Percentiles rank a stretch among this genome's conserved stretches.
phyloP scores from a whole-genome alignment of 2,888 invertebrate species.

The Metopia argyrocephala region DNA sequence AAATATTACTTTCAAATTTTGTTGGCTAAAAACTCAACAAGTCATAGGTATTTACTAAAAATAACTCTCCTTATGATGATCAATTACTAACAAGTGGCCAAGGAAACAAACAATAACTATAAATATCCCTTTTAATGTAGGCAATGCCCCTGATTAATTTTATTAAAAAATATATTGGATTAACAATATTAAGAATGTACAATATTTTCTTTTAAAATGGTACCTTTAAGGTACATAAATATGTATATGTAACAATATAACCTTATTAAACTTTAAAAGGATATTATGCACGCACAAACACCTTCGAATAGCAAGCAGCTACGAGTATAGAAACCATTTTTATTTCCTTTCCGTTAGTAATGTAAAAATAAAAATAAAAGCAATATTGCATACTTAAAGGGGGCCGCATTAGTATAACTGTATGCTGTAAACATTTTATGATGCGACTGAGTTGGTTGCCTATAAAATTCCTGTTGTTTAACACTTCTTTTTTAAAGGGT shows the following conservation, averaged over 20 bases:
- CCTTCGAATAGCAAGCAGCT: too few species aligned
- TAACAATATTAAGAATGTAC: neutral
- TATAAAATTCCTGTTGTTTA: too few species aligned
- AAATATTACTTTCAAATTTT: too few species aligned
- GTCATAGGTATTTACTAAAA: neutral
- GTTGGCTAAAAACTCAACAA: neutral
- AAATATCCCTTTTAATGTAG: neutral
- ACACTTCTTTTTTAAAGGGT: too few species aligned
- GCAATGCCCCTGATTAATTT: too few species aligned
- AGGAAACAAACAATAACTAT: neutral
- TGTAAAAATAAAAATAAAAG: neutral
- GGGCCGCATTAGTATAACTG: neutral
- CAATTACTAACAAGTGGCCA: neutral
- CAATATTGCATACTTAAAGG: neutral
- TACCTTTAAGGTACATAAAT: too few species aligned
- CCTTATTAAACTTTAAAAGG: neutral
- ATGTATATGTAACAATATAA: too few species aligned
- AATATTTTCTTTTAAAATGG: neutral
- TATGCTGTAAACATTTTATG: too few species aligned
- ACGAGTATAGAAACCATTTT: too few species aligned
- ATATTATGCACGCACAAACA: neutral
- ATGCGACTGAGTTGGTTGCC: too few species aligned
- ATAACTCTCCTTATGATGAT: neutral
- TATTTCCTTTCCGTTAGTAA: neutral
- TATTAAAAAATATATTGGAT: too few species aligned